Conservation (phyloP, 2,797 vertebrate species). For the Sternarchorhynchus goeldii region DNA sequence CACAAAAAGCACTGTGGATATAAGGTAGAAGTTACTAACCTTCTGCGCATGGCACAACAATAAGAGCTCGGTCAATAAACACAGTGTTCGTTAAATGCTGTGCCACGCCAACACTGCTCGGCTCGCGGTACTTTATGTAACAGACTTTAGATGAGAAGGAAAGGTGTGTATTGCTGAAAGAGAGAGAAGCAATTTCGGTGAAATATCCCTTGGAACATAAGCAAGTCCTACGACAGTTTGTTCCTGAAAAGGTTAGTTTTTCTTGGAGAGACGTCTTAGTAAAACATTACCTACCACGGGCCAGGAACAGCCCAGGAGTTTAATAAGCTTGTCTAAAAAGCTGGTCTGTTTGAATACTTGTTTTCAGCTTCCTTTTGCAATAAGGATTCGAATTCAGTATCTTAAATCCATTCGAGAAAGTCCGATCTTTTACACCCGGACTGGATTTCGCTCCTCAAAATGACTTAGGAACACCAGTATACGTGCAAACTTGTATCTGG, state of each 20-base stretch:
- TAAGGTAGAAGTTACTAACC: constrained; percentile 80
- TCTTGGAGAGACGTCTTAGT: no score
- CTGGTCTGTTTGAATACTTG: background rate
- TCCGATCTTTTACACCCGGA: background rate
- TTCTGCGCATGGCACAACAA: constrained; percentile 98
- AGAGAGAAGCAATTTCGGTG: constrained; percentile 48
- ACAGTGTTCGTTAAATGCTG: constrained; percentile 99
- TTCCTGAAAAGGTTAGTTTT: background rate
- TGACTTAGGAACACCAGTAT: no score
- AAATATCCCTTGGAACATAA: background rate
- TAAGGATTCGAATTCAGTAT: background rate
- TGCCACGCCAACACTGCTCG: constrained; percentile 98
- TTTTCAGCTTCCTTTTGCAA: background rate
- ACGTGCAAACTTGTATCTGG: no score
- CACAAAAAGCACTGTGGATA: background rate
- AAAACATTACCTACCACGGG: no score
- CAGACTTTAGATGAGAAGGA: constrained; percentile 99
- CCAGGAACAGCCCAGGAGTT: no score
- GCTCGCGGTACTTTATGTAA: constrained; percentile 97
- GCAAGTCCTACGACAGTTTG: background rate
- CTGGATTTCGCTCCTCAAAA: no score
- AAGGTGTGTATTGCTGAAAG: constrained; percentile 90
- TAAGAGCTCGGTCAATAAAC: constrained; percentile 99
- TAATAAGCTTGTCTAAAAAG: no score
- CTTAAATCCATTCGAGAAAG: background rate